Evolutionary conservation across 2,113 vertebrate genomes (phyloP).

Genomic region (Sceloporus undulatus): DNA sequence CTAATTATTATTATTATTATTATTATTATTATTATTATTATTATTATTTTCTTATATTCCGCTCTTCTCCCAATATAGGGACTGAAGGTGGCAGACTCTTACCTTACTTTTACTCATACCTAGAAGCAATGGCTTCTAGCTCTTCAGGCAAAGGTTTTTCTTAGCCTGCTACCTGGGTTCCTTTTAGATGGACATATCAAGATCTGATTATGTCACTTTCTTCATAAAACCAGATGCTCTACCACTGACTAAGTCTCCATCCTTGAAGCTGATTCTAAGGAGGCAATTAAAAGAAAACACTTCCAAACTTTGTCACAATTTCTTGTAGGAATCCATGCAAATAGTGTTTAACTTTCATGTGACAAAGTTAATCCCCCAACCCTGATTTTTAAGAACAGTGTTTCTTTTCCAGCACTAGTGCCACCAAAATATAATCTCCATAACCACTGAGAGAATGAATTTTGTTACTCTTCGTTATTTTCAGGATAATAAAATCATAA

Average conservation of each 20-base stretch:
- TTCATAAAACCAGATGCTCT: background rate
- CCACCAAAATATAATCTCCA: conserved; percentile 75
- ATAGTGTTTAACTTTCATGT: conserved; percentile 62
- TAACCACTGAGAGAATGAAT: conserved; percentile 75
- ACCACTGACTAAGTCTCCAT: background rate
- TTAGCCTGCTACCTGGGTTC: background rate
- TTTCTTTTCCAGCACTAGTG: conserved; percentile 73
- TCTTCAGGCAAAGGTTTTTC: background rate
- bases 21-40: no score
- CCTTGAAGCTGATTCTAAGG: background rate
- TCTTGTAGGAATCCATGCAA: conserved; percentile 10
- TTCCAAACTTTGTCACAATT: conserved; percentile 26
- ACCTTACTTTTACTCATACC: no score
- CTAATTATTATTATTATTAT: no score
- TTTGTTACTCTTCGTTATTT: conserved; percentile 78
- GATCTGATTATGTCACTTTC: background rate
- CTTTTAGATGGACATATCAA: background rate
- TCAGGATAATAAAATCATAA: conserved; percentile 83
- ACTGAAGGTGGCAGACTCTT: no score
- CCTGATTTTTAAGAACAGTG: no score
- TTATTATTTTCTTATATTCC: no score
- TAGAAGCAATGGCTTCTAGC: no score
- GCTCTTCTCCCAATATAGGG: no score
- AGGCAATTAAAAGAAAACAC: conserved; percentile 47
- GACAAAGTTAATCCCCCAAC: background rate